Evolutionary conservation across 2,113 vertebrate species (phyloP).

Genomic region (Porphyrio hochstetteri): DNA sequence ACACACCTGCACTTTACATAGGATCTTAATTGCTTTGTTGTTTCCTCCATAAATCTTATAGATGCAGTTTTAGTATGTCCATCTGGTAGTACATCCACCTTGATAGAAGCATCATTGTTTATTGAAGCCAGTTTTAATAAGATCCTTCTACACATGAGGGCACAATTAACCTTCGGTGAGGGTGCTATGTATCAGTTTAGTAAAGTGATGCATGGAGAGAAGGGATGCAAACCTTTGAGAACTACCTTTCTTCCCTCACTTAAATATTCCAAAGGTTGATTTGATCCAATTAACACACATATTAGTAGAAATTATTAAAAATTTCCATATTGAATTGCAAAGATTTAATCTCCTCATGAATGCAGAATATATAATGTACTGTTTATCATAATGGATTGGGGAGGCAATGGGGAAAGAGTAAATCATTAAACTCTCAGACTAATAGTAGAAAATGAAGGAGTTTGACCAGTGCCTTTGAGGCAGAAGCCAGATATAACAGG

Average conservation of each 20-base stretch:
- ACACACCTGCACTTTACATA: background rate
- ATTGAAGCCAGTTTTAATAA: background rate
- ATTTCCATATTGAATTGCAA: background rate
- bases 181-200: background rate
- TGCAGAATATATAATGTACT: background rate
- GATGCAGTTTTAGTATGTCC: background rate
- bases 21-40: too few relatives aligned
- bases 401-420: background rate
- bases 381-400: background rate
- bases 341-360: background rate
- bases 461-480: background rate
- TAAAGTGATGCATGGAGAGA: background rate
- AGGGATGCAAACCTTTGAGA: background rate
- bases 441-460: background rate
- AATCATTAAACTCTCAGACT: background rate
- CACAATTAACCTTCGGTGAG: background rate
- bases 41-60: background rate
- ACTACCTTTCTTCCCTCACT: background rate
- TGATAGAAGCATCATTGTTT: background rate
- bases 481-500: background rate
- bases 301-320: background rate
- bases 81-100: background rate
- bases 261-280: background rate
- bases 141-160: background rate
- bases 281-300: background rate